Evolutionary conservation across 2,888 invertebrate species (phyloP).

Genomic region (Cataglyphis albicans): DNA sequence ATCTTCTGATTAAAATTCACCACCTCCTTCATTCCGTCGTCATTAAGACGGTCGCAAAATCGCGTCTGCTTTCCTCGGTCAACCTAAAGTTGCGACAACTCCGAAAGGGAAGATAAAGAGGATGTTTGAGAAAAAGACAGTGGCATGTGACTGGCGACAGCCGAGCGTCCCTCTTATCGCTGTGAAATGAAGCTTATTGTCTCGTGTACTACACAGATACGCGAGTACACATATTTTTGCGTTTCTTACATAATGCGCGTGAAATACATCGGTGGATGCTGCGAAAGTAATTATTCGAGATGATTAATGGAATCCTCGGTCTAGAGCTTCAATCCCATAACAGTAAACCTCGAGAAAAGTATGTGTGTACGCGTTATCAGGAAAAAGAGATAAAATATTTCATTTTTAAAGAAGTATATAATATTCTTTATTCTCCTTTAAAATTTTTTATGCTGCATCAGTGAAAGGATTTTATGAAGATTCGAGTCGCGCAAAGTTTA

Average conservation of each 20-base stretch:
- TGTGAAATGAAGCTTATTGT: conserved; percentile 39
- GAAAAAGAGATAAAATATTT: conserved; percentile 41
- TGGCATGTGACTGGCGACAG: conserved; percentile 21
- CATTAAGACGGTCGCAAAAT: conserved; percentile 50
- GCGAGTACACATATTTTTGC: background rate
- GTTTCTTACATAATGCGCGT: background rate
- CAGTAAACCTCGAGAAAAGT: background rate
- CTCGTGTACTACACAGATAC: background rate
- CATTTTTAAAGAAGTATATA: background rate
- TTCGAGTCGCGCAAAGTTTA: background rate
- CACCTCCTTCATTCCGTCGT: conserved; percentile 59
- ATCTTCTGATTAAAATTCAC: conserved; percentile 82
- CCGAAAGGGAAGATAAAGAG: conserved; percentile 17
- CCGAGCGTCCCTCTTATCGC: background rate
- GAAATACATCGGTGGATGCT: conserved; percentile 64
- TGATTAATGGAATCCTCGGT: conserved; percentile 79
- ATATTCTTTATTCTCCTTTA: background rate
- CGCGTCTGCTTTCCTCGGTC: conserved; percentile 43
- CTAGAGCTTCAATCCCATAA: conserved; percentile 15
- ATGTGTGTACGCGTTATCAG: conserved; percentile 8
- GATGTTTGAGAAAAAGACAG: conserved; percentile 33
- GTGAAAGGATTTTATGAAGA: background rate
- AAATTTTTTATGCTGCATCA: conserved; percentile 12
- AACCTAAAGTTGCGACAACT: conserved; percentile 28
- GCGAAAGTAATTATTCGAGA: conserved; percentile 76